Evolutionary conservation across 2,797 vertebrate genomes (phyloP), one percentile per base, ranked within the genome.

Genomic region (Dendrocincla fuliginosa): DNA sequence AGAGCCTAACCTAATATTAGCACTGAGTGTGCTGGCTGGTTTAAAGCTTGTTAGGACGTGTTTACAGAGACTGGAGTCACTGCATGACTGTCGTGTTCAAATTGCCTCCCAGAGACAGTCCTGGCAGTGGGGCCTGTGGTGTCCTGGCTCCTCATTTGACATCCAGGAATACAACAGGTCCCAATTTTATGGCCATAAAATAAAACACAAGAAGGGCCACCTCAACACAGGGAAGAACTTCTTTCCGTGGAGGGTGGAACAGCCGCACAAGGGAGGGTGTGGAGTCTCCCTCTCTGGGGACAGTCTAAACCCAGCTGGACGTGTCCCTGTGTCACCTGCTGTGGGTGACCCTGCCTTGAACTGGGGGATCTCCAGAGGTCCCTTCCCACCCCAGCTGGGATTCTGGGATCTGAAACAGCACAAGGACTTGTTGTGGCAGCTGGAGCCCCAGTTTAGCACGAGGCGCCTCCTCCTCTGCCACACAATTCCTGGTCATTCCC

Each of bases 1-100:
- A 33, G 20, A 55, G 74, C 70, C 63, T 79, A 87, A 90, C 94
- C 92, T 75, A 41, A 53, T 13, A 95, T 96, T 96, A 95, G 78
- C 5, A 46, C 2, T 12, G 65, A 92, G 75, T 22, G 61, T 27
- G 50, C 74, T 11, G 53, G 78, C 78, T 65, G 28, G 63, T 77
- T 37, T 75, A 69, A 46, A 44, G 65, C 92, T 65, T 59, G 92
- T 57, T 33, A 77, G 89, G 91, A 89, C 52, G 6, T 59, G 95
- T 96, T 94, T 82, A 47, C 27, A 70, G 85, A 42, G 35, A 30
- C 13, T 35, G 61, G 13, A 92, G 86, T 84, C 86, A 81, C 75
- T 65, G 60, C 50, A 1, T 25, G 92, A 59, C 90, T 44, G 23
- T 14, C 56, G 78, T 16, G 84, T 20, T 78, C 70, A 20, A 33